These are phyloP conservation scores for Cheilosia impressa DNA, from an alignment of 2,888 invertebrate species.

Conservation along the genomic window DNA sequence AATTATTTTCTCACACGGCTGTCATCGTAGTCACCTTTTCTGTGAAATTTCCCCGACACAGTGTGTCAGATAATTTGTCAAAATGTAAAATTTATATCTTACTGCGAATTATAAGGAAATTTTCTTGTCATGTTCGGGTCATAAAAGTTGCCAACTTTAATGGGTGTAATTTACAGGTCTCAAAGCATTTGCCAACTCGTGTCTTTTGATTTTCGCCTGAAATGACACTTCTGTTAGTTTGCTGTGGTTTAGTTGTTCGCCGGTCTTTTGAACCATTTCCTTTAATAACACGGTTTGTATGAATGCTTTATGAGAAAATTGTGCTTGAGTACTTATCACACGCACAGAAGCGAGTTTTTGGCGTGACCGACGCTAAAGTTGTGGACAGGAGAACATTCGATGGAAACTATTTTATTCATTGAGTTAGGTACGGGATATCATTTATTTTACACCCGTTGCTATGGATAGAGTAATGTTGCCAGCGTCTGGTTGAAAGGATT, in stretches of 20 bases:
- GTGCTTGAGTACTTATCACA: not conserved
- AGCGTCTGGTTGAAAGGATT: no score
- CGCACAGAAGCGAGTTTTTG: not conserved
- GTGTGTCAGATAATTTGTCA: conserved; percentile 82
- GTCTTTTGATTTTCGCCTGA: not conserved
- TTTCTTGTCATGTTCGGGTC: conserved; percentile 78
- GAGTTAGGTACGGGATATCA: no score
- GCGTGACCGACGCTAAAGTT: not conserved
- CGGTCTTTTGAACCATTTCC: conserved; percentile 22
- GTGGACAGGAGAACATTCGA: no score
- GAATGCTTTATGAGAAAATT: conserved; percentile 41
- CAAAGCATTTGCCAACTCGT: not conserved
- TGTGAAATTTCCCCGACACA: conserved; percentile 41
- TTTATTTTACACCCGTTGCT: no score
- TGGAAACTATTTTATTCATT: no score
- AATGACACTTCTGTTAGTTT: not conserved
- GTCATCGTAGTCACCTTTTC: conserved; percentile 19
- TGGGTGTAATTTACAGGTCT: conserved; percentile 77
- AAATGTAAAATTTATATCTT: conserved; percentile 80
- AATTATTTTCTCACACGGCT: not conserved
- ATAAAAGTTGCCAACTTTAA: conserved; percentile 81
- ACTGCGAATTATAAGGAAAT: conserved; percentile 65
- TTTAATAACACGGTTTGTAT: conserved; percentile 30
- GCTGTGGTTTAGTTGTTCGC: conserved; percentile 2
- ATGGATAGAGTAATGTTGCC: no score